Evolutionary conservation across 2,888 invertebrate genomes (phyloP).

Genomic region (Apomyelois bistriatella): DNA sequence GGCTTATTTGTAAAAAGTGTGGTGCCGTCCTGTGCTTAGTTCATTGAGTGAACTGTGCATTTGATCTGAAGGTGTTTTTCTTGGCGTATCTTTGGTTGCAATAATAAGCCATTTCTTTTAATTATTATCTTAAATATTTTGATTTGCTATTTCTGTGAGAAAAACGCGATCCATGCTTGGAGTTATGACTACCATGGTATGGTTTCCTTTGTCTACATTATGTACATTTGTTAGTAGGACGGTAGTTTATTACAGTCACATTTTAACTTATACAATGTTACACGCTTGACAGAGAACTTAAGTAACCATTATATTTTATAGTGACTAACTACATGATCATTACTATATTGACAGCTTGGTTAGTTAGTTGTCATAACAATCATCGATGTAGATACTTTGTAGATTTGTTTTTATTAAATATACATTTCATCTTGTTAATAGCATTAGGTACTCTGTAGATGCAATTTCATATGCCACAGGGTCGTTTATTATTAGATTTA

Average conservation of each 20-base stretch:
- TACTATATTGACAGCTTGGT: slow-evolving; percentile 19
- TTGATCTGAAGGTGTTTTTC: slow-evolving; percentile 59
- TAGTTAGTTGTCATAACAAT: slow-evolving; percentile 23
- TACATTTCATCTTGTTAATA: not conserved
- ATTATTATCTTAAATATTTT: slow-evolving; percentile 45
- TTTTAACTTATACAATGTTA: slow-evolving; percentile 23
- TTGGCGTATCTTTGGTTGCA: slow-evolving; percentile 62
- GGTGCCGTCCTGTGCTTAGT: slow-evolving; percentile 75
- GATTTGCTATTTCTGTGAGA: slow-evolving; percentile 63
- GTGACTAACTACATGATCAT: not conserved
- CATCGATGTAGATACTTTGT: slow-evolving; percentile 19
- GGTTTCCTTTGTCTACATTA: slow-evolving; percentile 78
- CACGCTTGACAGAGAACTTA: slow-evolving; percentile 17
- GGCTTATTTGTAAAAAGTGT: slow-evolving; percentile 44
- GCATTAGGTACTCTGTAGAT: not conserved
- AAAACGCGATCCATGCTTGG: slow-evolving; percentile 78
- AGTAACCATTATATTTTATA: slow-evolving; percentile 16
- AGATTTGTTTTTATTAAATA: slow-evolving; percentile 12
- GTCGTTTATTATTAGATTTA: not conserved
- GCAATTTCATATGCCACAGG: slow-evolving; percentile 4
- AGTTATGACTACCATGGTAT: slow-evolving; percentile 80
- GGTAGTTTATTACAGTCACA: slow-evolving; percentile 54
- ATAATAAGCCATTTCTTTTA: slow-evolving; percentile 55
- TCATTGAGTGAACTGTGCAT: slow-evolving; percentile 68
- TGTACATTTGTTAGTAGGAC: slow-evolving; percentile 57